Base-by-base conservation (phyloP, 1,140 invertebrate genomes). In the Papilio helenus region DNA sequence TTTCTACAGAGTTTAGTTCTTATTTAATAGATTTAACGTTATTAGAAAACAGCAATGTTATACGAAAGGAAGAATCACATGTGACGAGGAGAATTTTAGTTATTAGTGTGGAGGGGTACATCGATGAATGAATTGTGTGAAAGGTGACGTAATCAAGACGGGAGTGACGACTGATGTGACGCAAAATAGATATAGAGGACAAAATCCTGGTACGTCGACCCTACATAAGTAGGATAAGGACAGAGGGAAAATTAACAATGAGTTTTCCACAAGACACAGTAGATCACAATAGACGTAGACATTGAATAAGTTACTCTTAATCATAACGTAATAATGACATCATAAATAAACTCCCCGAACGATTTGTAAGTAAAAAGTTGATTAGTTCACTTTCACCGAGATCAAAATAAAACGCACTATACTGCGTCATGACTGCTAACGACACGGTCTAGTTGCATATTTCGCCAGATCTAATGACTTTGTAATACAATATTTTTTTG, bases 401-500 rank as follows among this genome's bases (percentile, higher is more conserved):
- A 61, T 65, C n/a, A 65, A 61, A 77, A 65, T 65, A 44, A 65
- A 65, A 77, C 76, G 39, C n/a, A 65, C 55, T n/a, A 20, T 39
- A 23, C 39, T 44, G 58, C n/a, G 76, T 23, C 55, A 65, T 23
- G 26, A 65, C 55, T 42, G 49, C 49, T 55, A 76, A 44, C 58
- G 76, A 39, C 34, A 77, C 76, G 76, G 76, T 77, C 76, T 77
- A 77, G 51, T 77, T 77, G 34, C 29, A 34, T 77, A 65, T 77
- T 77, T 51, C 51, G 51, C 23, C 76, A 77, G 58, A 55, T 14
- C 29, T 77, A 65, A 77, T 77, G 51, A 77, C 55, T 77, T 77
- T 77, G 65, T 61, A 77, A 77, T 77, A 77, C 55, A 49, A 65
- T 26, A 29, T 61, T 65, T 65, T 61, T 65, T 65, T 26, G 4